Evolutionary conservation across 1,140 invertebrate genomes (phyloP).

Genomic region (Agrypnia vestita): DNA sequence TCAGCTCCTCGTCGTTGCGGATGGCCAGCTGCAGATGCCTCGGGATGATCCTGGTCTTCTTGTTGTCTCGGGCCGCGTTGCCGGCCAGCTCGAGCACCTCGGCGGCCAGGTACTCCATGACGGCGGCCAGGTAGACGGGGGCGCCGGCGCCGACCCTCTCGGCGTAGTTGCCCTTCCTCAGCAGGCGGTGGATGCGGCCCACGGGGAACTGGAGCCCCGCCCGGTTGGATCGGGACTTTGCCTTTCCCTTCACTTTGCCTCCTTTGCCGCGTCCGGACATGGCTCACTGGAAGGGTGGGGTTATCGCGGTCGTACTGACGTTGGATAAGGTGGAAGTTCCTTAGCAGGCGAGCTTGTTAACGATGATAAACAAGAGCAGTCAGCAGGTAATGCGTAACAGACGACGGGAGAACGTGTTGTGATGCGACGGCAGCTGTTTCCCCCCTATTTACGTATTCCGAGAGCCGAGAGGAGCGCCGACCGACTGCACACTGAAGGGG

Average conservation of each 20-base stretch:
- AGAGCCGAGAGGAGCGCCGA: background rate
- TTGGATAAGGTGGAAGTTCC: background rate
- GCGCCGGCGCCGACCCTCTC: conserved; percentile 81
- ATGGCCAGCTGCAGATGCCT: conserved; percentile 86
- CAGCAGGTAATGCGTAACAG: no score
- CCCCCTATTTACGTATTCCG: background rate
- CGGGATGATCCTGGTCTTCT: conserved; percentile 76
- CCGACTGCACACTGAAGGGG: background rate
- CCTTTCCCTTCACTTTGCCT: conserved; percentile 77
- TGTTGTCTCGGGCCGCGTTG: conserved; percentile 65
- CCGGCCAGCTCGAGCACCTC: conserved; percentile 83
- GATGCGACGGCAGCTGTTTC: background rate
- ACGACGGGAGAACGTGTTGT: no score
- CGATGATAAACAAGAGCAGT: background rate
- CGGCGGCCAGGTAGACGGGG: conserved; percentile 80
- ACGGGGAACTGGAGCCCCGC: conserved; percentile 84
- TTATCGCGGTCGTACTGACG: background rate
- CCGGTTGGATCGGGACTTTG: conserved; percentile 76
- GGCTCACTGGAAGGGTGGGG: background rate
- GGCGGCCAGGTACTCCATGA: conserved; percentile 76
- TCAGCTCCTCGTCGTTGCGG: conserved; percentile 87
- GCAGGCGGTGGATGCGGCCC: conserved; percentile 79
- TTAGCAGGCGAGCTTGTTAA: background rate
- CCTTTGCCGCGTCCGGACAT: conserved; percentile 78
- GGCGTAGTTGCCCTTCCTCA: conserved; percentile 83